phyloP scores from a whole-genome alignment of 2,113 vertebrate species.

The Motacilla tschutschensis region DNA sequence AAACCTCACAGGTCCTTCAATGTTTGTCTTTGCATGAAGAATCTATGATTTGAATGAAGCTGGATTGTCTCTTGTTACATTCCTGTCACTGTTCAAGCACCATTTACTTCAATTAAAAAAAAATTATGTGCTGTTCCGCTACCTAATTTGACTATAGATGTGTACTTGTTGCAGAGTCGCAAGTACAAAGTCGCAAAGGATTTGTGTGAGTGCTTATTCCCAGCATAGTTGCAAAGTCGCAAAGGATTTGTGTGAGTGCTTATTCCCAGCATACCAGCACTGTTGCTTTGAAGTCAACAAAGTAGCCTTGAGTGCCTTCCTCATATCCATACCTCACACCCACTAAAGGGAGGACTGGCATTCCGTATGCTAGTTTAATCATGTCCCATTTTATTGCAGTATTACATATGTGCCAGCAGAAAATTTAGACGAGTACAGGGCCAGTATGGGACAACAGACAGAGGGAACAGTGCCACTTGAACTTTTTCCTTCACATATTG shows the following conservation, averaged over 20 bases:
- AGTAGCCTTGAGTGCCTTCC: not conserved
- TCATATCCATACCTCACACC: not conserved
- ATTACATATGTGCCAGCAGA: conserved; percentile 92
- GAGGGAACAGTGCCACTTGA: conserved; percentile 66
- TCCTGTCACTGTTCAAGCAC: not conserved
- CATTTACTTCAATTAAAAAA: not conserved
- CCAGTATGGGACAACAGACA: conserved; percentile 69
- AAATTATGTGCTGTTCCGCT: not conserved
- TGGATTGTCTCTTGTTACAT: not conserved
- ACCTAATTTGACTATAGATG: not conserved
- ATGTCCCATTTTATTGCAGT: conserved; percentile 74
- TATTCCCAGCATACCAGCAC: not conserved
- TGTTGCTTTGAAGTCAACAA: not conserved
- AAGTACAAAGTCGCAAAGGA: not conserved
- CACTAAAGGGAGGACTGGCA: not conserved
- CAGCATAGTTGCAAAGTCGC: not conserved
- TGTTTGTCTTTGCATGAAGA: not conserved
- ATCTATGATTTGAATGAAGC: not conserved
- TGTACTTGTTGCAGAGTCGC: not conserved
- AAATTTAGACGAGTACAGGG: conserved; percentile 88
- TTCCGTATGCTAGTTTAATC: conserved; percentile 23
- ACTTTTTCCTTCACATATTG: conserved; percentile 58
- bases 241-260: not conserved
- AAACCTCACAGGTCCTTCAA: not conserved
- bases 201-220: not conserved